Evolutionary conservation across 2,888 invertebrate genomes (phyloP).

Genomic region (Danaus chrysippus): DNA sequence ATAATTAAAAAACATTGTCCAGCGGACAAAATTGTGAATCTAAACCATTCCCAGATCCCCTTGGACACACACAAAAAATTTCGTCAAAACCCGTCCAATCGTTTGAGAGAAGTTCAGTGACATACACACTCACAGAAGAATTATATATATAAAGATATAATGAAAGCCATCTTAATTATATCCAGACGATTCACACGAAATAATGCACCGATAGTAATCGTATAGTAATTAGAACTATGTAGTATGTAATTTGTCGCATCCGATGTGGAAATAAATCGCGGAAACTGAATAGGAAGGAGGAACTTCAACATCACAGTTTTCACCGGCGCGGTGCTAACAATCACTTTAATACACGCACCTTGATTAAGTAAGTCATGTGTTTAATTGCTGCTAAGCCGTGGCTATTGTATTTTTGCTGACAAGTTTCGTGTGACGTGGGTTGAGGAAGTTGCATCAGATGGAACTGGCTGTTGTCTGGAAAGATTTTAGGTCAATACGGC

Average conservation of each 20-base stretch:
- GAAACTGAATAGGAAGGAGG: slow-evolving; percentile 32
- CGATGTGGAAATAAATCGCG: slow-evolving; percentile 28
- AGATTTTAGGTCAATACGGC: slow-evolving; percentile 22
- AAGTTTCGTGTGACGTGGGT: slow-evolving; percentile 42
- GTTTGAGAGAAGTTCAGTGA: too few species aligned
- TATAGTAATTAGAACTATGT: slow-evolving; percentile 8
- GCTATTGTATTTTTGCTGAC: slow-evolving; percentile 13
- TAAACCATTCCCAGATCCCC: too few species aligned
- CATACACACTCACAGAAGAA: too few species aligned
- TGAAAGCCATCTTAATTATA: neutral
- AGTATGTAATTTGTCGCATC: slow-evolving; percentile 21
- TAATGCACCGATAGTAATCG: neutral
- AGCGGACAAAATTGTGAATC: too few species aligned
- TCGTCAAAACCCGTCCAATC: too few species aligned
- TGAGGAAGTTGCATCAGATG: slow-evolving; percentile 64
- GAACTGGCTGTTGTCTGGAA: slow-evolving; percentile 26
- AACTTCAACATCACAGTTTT: slow-evolving; percentile 26
- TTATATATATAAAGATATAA: too few species aligned
- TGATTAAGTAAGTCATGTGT: slow-evolving; percentile 14
- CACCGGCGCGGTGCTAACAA: slow-evolving; percentile 25
- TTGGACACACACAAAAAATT: too few species aligned
- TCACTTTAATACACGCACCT: slow-evolving; percentile 37
- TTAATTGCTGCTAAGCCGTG: slow-evolving; percentile 17
- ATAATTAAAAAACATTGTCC: too few species aligned
- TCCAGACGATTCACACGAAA: too few species aligned